phyloP scores from a whole-genome alignment of 2,113 vertebrate species.

The Gallinago media region DNA sequence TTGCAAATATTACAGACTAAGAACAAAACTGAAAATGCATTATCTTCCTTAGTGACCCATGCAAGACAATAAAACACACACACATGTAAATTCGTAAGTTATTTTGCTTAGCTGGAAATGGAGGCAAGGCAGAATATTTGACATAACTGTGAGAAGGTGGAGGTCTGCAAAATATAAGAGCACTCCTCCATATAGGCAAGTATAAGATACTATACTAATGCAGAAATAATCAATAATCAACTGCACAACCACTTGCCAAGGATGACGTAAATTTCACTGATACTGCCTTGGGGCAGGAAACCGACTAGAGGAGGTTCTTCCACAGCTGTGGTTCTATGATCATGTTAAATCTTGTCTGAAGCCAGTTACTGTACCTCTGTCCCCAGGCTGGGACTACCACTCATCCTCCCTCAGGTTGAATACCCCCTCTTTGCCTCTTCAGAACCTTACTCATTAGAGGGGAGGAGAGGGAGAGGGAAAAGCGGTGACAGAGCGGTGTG shows the following conservation, averaged over 20 bases:
- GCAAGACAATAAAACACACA: neutral
- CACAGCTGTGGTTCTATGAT: rapidly evolving
- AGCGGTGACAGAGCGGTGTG: rapidly evolving
- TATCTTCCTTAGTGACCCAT: neutral
- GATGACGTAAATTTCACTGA: neutral
- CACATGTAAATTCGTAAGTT: neutral
- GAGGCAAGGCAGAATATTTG: neutral
- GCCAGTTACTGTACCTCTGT: neutral
- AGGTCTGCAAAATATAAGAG: neutral
- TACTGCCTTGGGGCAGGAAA: neutral
- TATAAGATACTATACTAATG: neutral
- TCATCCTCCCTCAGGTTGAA: neutral
- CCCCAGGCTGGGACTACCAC: neutral
- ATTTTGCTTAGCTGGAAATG: neutral
- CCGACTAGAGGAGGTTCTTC: neutral
- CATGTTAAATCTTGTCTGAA: neutral
- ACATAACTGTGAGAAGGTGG: neutral
- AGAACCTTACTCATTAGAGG: neutral
- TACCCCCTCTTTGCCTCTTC: neutral
- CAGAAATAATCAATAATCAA: neutral
- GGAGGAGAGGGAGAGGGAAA: neutral
- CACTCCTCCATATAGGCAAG: neutral
- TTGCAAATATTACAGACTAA: neutral
- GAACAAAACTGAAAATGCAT: neutral
- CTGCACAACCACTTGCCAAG: neutral